These are phyloP conservation scores for Drosophila malerkotliana DNA, from an alignment of 1,140 invertebrate species.

Conservation along the genomic window DNA sequence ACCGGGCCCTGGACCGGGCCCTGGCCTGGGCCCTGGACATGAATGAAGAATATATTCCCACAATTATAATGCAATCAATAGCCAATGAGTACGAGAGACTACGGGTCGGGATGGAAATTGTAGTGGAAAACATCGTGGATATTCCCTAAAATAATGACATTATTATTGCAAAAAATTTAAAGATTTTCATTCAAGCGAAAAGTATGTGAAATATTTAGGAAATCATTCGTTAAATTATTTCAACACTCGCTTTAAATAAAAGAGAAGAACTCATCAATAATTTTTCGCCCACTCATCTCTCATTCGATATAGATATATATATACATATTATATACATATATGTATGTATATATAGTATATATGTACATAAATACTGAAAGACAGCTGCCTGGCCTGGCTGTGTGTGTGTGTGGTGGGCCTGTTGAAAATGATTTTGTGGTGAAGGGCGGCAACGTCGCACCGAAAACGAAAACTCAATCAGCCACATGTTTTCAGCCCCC, in stretches of 20 bases:
- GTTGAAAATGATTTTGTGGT: slow-evolving; percentile 7
- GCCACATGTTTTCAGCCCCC: slow-evolving; percentile 32
- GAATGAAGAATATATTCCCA: slow-evolving; percentile 8
- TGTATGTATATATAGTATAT: slow-evolving; percentile 8
- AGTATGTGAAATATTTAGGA: too few species aligned
- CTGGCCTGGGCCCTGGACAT: background rate
- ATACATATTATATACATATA: background rate
- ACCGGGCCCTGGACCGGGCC: too few species aligned
- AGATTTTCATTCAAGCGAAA: too few species aligned
- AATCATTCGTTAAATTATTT: background rate
- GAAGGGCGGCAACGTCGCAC: slow-evolving; percentile 31
- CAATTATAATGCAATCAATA: slow-evolving; percentile 22
- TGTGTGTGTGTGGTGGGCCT: too few species aligned
- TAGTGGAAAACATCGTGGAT: background rate
- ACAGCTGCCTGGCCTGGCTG: slow-evolving; percentile 11
- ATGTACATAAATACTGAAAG: background rate
- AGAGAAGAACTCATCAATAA: slow-evolving; percentile 38
- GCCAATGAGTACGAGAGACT: background rate
- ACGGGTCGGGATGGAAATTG: too few species aligned
- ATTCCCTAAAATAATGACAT: background rate
- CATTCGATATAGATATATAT: slow-evolving; percentile 20
- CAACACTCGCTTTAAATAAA: slow-evolving; percentile 23
- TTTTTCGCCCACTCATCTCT: slow-evolving; percentile 48
- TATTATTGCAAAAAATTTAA: background rate
- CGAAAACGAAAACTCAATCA: slow-evolving; percentile 13